Evolutionary conservation across 1,140 invertebrate genomes (phyloP), one percentile per base, ranked within the genome.

Genomic region (Drosophila sechellia): DNA sequence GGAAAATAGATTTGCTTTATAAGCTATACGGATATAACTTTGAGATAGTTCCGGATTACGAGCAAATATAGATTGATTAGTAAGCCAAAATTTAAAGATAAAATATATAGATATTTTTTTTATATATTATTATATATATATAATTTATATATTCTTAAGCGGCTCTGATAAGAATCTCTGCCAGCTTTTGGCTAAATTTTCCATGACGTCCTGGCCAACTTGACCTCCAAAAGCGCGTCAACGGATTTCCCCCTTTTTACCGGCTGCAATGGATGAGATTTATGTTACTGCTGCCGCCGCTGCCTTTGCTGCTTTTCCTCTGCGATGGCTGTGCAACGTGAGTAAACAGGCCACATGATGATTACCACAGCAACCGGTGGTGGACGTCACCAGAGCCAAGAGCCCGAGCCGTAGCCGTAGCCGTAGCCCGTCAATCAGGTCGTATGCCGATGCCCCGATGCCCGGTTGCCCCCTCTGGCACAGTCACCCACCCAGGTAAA

Each of bases 281-380:
- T 35, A 17, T n/a, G 53, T 31, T 31, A 3, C 6, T 22, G 22
- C 25, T 42, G 8, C 12, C 37, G 42, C 34, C 31, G 53, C 12
- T 53, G 48, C 50, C 20, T 22, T 22, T 52, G 58, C 37, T 20
- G 22, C n/a, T 46, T 34, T 55, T 31, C 35, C 13, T 31, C 27
- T 12, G n/a, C n/a, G 3, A 31, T 42, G 73, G 34, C 77, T 46
- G 25, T 83, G 75, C 81, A 87, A 86, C 83, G 81, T 86, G 81
- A 86, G 79, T 78, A 83, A 70, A 35, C 42, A 64, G 52, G 58
- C 35, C 66, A 64, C 54, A 56, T 75, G 53, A 49, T 48, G 68
- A 84, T 84, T 84, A 77, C 80, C 54, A 73, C 64, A 80, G 59
- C 68, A 73, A 65, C 61, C 20, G 20, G 20, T 22, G 48, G 20